Percentiles rank a stretch among this genome's conserved stretches.
Conservation (phyloP, 2,888 invertebrate species). For the Erebia palarica region DNA sequence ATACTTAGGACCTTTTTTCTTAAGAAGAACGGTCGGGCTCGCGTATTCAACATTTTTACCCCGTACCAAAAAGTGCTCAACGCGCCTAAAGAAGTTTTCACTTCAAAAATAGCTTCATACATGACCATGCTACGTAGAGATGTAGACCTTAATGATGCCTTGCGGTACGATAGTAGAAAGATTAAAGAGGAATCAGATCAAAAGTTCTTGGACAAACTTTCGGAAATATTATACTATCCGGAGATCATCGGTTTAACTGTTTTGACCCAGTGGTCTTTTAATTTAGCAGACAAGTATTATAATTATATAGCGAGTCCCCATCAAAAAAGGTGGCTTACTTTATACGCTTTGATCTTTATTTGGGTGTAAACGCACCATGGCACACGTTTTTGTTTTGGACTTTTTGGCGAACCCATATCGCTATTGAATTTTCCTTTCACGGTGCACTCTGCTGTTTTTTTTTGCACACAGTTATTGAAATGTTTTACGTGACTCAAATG, state of each 20-base stretch:
- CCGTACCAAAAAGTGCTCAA: too few relatives aligned
- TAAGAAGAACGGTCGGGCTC: too few relatives aligned
- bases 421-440: slow-evolving; percentile 16
- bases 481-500: background rate
- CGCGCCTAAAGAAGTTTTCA: too few relatives aligned
- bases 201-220: too few relatives aligned
- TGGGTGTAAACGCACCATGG: slow-evolving; percentile 14
- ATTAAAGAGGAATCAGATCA: too few relatives aligned
- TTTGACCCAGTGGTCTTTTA: background rate
- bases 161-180: too few relatives aligned
- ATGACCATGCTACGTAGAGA: too few relatives aligned
- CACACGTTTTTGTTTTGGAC: slow-evolving; percentile 12
- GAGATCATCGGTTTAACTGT: background rate
- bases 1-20: too few relatives aligned
- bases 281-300: background rate
- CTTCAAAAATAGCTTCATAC: too few relatives aligned
- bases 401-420: slow-evolving; percentile 7
- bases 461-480: slow-evolving; percentile 12
- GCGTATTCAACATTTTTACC: too few relatives aligned
- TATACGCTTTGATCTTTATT: slow-evolving; percentile 14
- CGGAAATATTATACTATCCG: too few relatives aligned
- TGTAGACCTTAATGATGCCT: too few relatives aligned
- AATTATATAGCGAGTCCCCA: background rate
- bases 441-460: slow-evolving; percentile 5
- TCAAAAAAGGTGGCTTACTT: background rate